phyloP scores from a whole-genome alignment of 37 sponge, comb jelly and placozoan genomes.

The Hormiphora californensis region DNA sequence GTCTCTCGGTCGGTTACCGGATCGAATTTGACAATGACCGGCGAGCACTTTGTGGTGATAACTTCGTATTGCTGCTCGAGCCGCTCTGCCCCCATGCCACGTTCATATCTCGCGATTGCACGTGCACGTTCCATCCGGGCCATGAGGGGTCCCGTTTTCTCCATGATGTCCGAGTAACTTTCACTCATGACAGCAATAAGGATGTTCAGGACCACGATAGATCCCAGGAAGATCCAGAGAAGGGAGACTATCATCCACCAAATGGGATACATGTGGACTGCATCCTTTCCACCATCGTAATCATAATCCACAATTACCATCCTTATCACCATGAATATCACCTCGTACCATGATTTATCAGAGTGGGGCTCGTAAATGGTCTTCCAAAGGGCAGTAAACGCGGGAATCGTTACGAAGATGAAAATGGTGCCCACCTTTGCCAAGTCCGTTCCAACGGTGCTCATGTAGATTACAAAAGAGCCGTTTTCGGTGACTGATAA shows the following conservation, averaged over 20 bases:
- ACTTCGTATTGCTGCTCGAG: not conserved
- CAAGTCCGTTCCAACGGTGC: not conserved
- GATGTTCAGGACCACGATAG: not conserved
- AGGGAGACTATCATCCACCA: slow-evolving; percentile 11
- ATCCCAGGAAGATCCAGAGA: not conserved
- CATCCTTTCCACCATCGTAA: not conserved
- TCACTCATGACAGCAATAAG: not conserved
- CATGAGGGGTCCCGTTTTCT: not conserved
- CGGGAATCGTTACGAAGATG: not conserved
- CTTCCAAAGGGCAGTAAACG: not conserved
- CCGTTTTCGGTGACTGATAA: slow-evolving; percentile 11
- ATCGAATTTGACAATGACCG: not conserved
- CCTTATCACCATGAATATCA: not conserved
- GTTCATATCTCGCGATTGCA: not conserved
- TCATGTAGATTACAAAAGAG: slow-evolving; percentile 27
- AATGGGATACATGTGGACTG: not conserved
- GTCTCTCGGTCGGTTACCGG: slow-evolving; percentile 10
- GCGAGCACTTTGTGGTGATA: not conserved
- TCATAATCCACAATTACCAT: not conserved
- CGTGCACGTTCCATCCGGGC: slow-evolving; percentile 16
- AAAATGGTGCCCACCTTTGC: not conserved
- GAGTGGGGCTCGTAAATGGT: not conserved
- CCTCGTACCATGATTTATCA: not conserved
- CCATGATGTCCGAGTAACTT: not conserved
- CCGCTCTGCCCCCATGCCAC: not conserved